A percentile compares a stretch with the other conserved stretches of the same genome.
These are phyloP conservation scores for Actenoides lindsayi DNA, from an alignment of 2,113 vertebrate species.

Conservation along the genomic window DNA sequence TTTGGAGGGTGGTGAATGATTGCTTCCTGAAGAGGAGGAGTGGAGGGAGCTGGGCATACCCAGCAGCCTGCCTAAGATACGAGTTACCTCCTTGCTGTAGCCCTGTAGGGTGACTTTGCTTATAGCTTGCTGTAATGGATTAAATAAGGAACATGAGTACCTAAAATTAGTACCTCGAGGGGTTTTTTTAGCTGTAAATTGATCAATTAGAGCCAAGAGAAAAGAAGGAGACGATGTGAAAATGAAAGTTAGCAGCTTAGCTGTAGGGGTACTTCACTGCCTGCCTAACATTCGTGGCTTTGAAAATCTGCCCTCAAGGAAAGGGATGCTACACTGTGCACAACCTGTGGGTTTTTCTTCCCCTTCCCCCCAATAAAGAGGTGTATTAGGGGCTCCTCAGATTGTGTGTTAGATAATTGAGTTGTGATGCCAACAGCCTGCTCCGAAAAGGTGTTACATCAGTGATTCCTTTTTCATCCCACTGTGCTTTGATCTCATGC, in stretches of 20 bases:
- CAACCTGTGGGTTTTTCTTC: background rate
- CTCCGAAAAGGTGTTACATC: slow-evolving; percentile 33
- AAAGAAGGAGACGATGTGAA: background rate
- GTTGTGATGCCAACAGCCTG: slow-evolving; percentile 6
- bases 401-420: background rate
- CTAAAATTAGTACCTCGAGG: background rate
- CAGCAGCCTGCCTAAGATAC: background rate
- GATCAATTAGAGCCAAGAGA: background rate
- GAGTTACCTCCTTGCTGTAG: background rate
- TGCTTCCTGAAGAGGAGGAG: background rate
- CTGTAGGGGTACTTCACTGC: background rate
- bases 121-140: background rate
- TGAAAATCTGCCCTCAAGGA: background rate
- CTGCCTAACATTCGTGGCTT: background rate
- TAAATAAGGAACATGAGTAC: background rate
- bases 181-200: background rate
- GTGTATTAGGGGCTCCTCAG: background rate
- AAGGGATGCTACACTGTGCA: background rate
- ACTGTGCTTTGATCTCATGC: slow-evolving; percentile 41
- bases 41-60: background rate
- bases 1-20: background rate
- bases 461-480: slow-evolving; percentile 37
- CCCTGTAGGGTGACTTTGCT: background rate
- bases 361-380: fast-evolving
- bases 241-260: background rate